A percentile compares a stretch with the other conserved stretches of the same genome.
These are phyloP conservation scores for Magallana nippona DNA, from an alignment of 2,888 invertebrate genomes.

Conservation along the genomic window DNA sequence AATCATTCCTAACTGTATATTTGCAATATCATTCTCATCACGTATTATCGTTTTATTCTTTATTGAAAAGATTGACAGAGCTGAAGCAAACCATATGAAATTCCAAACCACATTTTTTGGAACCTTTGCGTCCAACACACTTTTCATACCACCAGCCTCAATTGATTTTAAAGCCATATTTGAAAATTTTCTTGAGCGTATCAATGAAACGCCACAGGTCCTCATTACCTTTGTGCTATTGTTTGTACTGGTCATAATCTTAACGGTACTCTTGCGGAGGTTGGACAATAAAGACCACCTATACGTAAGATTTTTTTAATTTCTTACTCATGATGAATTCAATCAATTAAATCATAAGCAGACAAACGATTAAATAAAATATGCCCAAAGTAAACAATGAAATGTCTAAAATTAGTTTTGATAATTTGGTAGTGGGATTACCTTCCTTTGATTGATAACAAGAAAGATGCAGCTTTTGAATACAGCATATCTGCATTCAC, in stretches of 20 bases:
- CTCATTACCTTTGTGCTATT: slow-evolving; percentile 44
- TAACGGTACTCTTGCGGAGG: neutral
- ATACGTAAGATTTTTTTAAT: neutral
- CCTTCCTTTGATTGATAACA: slow-evolving; percentile 58
- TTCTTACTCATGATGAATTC: too few species aligned
- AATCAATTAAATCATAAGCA: too few species aligned
- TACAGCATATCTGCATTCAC: slow-evolving; percentile 60
- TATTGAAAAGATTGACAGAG: slow-evolving; percentile 7
- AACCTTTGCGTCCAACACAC: slow-evolving; percentile 59
- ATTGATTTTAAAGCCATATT: slow-evolving; percentile 66
- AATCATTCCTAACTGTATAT: neutral
- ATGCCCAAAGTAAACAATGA: too few species aligned
- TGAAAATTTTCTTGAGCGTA: slow-evolving; percentile 57
- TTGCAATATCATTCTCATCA: too few species aligned
- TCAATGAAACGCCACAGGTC: slow-evolving; percentile 62
- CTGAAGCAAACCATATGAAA: slow-evolving; percentile 22
- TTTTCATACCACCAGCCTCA: slow-evolving; percentile 60
- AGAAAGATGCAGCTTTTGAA: slow-evolving; percentile 44
- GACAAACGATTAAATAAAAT: too few species aligned
- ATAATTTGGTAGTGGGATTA: slow-evolving; percentile 56
- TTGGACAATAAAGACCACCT: slow-evolving; percentile 28
- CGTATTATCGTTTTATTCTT: too few species aligned
- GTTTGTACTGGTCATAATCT: neutral
- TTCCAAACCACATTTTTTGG: slow-evolving; percentile 69
- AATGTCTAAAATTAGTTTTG: too few species aligned